A percentile compares a stretch with the other conserved stretches of the same genome.
Evolutionary conservation across 2,113 vertebrate species (phyloP).

Genomic region (Electrona antarctica): DNA sequence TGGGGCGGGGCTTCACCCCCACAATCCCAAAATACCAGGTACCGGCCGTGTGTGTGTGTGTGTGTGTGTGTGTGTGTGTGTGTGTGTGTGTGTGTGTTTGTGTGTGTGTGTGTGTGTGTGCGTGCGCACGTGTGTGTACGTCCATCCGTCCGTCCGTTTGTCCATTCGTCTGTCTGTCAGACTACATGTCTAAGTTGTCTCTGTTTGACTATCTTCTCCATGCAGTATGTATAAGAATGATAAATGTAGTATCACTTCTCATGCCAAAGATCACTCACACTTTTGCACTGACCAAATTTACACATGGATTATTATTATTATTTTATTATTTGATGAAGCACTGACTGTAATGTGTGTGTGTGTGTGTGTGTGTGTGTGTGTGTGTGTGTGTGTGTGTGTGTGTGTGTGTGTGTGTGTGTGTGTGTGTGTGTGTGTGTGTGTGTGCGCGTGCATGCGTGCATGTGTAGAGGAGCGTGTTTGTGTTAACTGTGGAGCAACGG

Average conservation of each 20-base stretch:
- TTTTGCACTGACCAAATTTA: not conserved
- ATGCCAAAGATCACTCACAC: too few species aligned
- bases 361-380: not conserved
- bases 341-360: not conserved
- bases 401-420: not conserved
- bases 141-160: too few species aligned
- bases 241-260: too few species aligned
- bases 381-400: not conserved
- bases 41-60: not conserved
- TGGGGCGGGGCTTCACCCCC: slow-evolving; percentile 62
- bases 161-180: too few species aligned
- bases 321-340: not conserved
- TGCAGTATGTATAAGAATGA: too few species aligned
- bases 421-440: not conserved
- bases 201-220: too few species aligned
- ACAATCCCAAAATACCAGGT: slow-evolving; percentile 37
- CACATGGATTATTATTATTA: not conserved
- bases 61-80: not conserved
- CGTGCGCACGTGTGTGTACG: too few species aligned
- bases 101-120: too few species aligned
- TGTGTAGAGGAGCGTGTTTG: slow-evolving; percentile 81
- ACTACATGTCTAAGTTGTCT: slow-evolving; percentile 32
- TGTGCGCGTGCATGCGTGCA: slow-evolving; percentile 3
- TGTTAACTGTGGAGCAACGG: slow-evolving; percentile 82
- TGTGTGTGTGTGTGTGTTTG: too few species aligned